phyloP scores from a whole-genome alignment of 1,140 invertebrate genomes.

The Sarcophaga peregrina region DNA sequence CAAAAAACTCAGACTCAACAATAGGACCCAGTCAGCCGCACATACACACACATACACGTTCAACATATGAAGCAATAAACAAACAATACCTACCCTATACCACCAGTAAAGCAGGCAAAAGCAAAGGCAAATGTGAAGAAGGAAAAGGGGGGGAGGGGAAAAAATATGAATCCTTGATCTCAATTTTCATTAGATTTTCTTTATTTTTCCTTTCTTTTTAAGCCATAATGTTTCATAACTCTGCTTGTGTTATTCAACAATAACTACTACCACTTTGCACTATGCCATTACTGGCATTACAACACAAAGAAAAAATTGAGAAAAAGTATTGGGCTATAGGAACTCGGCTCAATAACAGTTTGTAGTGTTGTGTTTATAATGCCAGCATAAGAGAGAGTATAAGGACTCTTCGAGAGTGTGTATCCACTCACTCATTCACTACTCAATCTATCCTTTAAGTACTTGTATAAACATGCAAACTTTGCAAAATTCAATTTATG shows the following conservation, averaged over 20 bases:
- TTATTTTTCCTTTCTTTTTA: neutral
- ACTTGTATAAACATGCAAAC: conserved; percentile 31
- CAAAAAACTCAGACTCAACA: too few species aligned
- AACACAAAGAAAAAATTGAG: too few species aligned
- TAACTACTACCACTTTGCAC: too few species aligned
- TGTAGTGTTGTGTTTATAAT: neutral
- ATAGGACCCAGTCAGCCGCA: too few species aligned
- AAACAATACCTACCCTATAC: neutral
- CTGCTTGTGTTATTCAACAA: too few species aligned
- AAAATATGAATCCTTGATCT: neutral
- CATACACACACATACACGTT: too few species aligned
- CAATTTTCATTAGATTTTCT: neutral
- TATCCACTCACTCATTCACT: neutral
- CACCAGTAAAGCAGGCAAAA: neutral
- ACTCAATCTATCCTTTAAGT: conserved; percentile 31
- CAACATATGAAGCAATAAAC: too few species aligned
- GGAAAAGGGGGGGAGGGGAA: too few species aligned
- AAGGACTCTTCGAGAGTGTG: neutral
- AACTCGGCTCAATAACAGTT: neutral
- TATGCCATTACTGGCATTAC: too few species aligned
- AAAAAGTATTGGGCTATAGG: neutral
- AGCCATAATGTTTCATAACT: too few species aligned
- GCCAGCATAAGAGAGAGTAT: neutral
- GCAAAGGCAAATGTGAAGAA: neutral
- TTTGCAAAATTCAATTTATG: conserved; percentile 39